Evolutionary conservation across 1,140 invertebrate genomes (phyloP).

Genomic region (Nilaparvata lugens): DNA sequence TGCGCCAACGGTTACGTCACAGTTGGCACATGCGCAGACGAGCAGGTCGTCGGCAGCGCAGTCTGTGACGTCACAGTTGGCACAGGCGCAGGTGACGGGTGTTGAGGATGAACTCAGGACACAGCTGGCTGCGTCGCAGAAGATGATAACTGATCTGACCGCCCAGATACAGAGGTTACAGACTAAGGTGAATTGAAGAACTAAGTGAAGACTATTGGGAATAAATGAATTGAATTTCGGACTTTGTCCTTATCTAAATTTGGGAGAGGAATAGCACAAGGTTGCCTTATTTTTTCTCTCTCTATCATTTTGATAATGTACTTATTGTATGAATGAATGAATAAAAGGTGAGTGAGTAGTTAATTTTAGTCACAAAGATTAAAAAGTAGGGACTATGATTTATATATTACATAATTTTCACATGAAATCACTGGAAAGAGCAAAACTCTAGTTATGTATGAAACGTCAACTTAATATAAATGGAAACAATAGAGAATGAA

Average conservation of each 20-base stretch:
- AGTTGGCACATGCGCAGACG: not conserved
- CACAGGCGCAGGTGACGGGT: not conserved
- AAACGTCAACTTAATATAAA: too few species aligned
- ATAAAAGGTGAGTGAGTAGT: too few species aligned
- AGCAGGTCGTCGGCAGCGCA: conserved; percentile 11
- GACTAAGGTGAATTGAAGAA: conserved; percentile 8
- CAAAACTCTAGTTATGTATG: too few species aligned
- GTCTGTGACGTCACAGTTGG: not conserved
- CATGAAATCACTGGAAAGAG: too few species aligned
- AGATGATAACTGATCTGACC: conserved; percentile 22
- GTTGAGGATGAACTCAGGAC: conserved; percentile 22
- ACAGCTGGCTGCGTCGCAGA: conserved; percentile 19
- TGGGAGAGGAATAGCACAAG: too few species aligned
- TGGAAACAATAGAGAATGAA: too few species aligned
- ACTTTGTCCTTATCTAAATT: not conserved
- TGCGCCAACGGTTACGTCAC: conserved; percentile 7
- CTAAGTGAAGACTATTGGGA: not conserved
- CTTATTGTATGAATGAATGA: too few species aligned
- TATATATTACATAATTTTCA: too few species aligned
- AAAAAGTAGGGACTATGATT: too few species aligned
- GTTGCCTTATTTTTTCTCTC: too few species aligned
- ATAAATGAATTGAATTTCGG: not conserved
- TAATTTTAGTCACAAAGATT: too few species aligned
- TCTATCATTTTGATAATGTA: too few species aligned
- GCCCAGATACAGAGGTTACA: conserved; percentile 22